Conservation (phyloP, 1,140 invertebrate species). For the Aphelinus atriplicis region DNA sequence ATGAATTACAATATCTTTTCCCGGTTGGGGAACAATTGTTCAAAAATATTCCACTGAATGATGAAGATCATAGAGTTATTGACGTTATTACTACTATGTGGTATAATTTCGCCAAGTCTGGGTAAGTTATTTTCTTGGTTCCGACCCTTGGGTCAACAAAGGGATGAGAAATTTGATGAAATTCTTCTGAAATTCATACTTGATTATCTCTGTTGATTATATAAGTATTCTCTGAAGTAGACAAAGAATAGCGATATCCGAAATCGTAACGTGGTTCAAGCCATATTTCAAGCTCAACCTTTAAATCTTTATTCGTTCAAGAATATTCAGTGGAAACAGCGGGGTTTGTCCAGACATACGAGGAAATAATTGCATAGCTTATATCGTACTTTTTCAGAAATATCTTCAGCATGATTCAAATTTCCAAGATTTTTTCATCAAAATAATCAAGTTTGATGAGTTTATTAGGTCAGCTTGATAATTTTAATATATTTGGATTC, state of each 20-base stretch:
- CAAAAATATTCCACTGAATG: slow-evolving; percentile 59
- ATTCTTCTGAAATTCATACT: slow-evolving; percentile 3
- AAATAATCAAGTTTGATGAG: no score
- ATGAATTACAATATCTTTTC: slow-evolving; percentile 79
- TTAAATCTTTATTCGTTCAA: no score
- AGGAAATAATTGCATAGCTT: no score
- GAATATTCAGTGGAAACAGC: no score
- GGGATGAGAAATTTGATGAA: neutral
- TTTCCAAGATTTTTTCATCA: neutral
- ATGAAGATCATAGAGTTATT: slow-evolving; percentile 64
- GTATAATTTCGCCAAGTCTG: slow-evolving; percentile 76
- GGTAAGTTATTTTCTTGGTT: slow-evolving; percentile 62
- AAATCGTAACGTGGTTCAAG: neutral
- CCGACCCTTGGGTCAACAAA: neutral
- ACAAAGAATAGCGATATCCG: neutral
- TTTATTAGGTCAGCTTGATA: no score
- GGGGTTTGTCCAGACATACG: no score
- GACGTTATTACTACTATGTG: slow-evolving; percentile 72
- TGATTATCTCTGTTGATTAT: slow-evolving; percentile 3
- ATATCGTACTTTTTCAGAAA: no score
- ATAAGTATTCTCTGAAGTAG: slow-evolving; percentile 12
- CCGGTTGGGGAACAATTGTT: slow-evolving; percentile 72
- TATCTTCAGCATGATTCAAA: neutral
- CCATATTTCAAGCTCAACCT: no score
- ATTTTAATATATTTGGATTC: no score